These are phyloP conservation scores for Cinclus cinclus DNA, from an alignment of 2,113 vertebrate species.

Conservation along the genomic window DNA sequence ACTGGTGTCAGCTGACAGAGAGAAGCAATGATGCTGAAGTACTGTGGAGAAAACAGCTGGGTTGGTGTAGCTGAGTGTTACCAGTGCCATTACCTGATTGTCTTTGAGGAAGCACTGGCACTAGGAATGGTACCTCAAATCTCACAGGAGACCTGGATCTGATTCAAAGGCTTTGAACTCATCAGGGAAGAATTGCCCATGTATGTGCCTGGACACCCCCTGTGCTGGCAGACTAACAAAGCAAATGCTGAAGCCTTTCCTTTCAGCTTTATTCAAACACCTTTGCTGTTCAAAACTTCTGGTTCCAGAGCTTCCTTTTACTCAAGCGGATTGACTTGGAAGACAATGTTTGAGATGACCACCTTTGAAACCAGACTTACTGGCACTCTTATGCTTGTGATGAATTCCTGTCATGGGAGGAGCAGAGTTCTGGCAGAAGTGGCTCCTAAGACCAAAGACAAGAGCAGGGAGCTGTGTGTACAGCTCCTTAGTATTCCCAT, in stretches of 20 bases:
- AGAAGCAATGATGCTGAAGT: background rate
- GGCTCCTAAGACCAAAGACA: background rate
- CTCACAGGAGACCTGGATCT: background rate
- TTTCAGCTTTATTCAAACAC: background rate
- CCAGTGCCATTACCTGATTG: background rate
- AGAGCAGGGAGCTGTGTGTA: background rate
- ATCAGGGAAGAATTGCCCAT: accelerated
- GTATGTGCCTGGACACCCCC: accelerated
- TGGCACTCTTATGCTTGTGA: accelerated
- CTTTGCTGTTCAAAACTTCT: background rate
- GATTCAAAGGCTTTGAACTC: background rate
- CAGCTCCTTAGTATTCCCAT: background rate
- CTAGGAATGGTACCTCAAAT: background rate
- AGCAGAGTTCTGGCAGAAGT: background rate
- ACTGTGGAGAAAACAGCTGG: accelerated
- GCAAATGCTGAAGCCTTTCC: background rate
- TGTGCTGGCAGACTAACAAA: background rate
- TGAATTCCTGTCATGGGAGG: background rate
- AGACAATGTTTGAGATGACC: accelerated
- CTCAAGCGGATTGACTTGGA: background rate
- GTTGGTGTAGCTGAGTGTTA: background rate
- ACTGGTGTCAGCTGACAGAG: background rate
- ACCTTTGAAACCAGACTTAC: background rate
- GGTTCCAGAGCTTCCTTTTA: background rate
- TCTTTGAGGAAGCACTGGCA: background rate